Conservation (phyloP, 1,140 invertebrate species). For the Pristionchus pacificus region DNA sequence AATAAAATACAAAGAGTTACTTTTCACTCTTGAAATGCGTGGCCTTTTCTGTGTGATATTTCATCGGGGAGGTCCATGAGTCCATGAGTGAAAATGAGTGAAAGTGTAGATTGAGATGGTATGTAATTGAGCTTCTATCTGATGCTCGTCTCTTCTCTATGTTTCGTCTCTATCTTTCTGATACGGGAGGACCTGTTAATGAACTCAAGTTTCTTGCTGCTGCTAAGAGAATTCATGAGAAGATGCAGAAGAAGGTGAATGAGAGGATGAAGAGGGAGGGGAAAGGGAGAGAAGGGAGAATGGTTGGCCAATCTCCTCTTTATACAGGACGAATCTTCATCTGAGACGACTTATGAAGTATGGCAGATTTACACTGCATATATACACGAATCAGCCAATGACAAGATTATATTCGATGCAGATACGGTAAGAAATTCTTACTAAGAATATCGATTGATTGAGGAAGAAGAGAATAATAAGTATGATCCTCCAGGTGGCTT, state of each 20-base stretch:
- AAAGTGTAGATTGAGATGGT: neutral
- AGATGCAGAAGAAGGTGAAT: conserved; percentile 34
- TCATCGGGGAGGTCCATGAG: neutral
- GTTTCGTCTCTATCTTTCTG: conserved; percentile 34
- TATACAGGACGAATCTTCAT: conserved; percentile 17
- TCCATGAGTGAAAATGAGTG: neutral
- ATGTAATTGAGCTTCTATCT: conserved; percentile 20
- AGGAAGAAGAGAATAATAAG: too few species aligned
- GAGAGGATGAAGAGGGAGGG: neutral
- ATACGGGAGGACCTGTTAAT: conserved; percentile 31
- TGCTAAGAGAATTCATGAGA: conserved; percentile 28
- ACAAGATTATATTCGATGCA: conserved; percentile 22
- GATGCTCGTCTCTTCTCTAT: conserved; percentile 33
- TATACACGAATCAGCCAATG: conserved; percentile 27
- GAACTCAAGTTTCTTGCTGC: conserved; percentile 34
- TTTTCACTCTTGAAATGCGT: too few species aligned
- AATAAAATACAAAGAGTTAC: too few species aligned
- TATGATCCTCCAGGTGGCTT: too few species aligned
- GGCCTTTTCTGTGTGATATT: neutral
- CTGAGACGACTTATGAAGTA: conserved; percentile 24
- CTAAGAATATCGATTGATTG: too few species aligned
- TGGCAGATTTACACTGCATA: conserved; percentile 27
- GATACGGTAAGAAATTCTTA: conserved; percentile 15
- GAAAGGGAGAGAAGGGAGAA: neutral
- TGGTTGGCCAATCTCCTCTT: neutral